Percentiles rank a stretch among this genome's conserved stretches.
Conservation (phyloP, 2,888 invertebrate species). For the Pseudoips prasinana region DNA sequence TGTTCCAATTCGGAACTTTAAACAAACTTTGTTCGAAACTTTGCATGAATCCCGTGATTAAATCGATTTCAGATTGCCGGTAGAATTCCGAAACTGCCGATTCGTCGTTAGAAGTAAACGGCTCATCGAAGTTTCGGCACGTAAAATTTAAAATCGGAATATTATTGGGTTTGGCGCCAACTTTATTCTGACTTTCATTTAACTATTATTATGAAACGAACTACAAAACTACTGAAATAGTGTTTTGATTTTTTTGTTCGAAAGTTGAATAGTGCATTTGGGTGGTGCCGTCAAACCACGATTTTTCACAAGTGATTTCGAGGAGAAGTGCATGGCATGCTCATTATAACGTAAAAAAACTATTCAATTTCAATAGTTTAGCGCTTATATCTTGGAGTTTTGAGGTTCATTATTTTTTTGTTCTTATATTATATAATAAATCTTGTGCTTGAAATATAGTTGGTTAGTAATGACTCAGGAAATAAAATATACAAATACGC, state of each 20-base stretch:
- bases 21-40: constrained; percentile 73
- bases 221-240: not conserved
- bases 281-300: not conserved
- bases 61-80: constrained; percentile 77
- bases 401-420: too few relatives aligned
- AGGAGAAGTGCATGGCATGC: not conserved
- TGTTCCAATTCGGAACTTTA: constrained; percentile 74
- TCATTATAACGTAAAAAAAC: too few relatives aligned
- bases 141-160: constrained; percentile 62
- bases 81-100: constrained; percentile 71
- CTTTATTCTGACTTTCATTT: constrained; percentile 38
- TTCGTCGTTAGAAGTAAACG: constrained; percentile 68
- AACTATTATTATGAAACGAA: too few relatives aligned
- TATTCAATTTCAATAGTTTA: too few relatives aligned
- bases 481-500: too few relatives aligned
- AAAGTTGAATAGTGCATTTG: constrained; percentile 1
- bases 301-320: not conserved
- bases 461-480: too few relatives aligned
- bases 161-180: constrained; percentile 50
- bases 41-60: constrained; percentile 78
- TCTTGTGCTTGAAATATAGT: too few relatives aligned
- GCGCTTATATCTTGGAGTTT: too few relatives aligned
- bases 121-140: constrained; percentile 57
- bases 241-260: constrained; percentile 1
- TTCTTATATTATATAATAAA: too few relatives aligned